Evolutionary conservation across 2,797 vertebrate genomes (phyloP).

Genomic region (Astyanax mexicanus): DNA sequence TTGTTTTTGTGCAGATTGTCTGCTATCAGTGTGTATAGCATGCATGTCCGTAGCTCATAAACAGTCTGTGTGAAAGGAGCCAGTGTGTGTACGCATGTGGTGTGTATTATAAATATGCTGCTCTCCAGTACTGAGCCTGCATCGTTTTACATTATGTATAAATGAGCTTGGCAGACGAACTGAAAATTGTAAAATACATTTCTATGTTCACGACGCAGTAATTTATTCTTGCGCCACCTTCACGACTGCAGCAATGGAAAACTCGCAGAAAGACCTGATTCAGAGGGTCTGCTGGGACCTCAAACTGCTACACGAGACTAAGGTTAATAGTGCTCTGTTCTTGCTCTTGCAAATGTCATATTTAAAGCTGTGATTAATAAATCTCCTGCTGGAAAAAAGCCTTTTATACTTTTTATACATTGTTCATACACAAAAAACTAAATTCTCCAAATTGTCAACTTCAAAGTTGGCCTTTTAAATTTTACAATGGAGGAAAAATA

Average conservation of each 20-base stretch:
- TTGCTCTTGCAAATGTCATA: background rate
- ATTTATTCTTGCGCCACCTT: constrained; percentile 18
- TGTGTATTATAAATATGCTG: background rate
- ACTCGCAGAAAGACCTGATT: constrained; percentile 20
- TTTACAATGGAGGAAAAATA: no score
- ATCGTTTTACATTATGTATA: constrained; percentile 8
- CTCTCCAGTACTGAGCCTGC: background rate
- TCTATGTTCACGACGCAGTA: constrained; percentile 8
- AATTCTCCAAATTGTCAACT: no score
- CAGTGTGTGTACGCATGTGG: background rate
- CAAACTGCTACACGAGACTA: background rate
- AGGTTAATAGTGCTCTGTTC: background rate
- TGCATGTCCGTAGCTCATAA: background rate
- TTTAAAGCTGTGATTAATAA: background rate
- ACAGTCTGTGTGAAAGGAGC: background rate
- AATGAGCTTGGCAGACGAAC: background rate
- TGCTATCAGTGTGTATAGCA: background rate
- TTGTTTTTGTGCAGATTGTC: background rate
- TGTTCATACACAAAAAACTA: no score
- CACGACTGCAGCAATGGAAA: constrained; percentile 19
- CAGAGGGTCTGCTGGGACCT: background rate
- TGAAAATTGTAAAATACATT: constrained; percentile 17
- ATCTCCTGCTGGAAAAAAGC: background rate
- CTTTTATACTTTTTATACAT: background rate
- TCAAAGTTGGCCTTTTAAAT: no score